Conservation (phyloP, 2,797 vertebrate species). For the Trachurus trachurus region DNA sequence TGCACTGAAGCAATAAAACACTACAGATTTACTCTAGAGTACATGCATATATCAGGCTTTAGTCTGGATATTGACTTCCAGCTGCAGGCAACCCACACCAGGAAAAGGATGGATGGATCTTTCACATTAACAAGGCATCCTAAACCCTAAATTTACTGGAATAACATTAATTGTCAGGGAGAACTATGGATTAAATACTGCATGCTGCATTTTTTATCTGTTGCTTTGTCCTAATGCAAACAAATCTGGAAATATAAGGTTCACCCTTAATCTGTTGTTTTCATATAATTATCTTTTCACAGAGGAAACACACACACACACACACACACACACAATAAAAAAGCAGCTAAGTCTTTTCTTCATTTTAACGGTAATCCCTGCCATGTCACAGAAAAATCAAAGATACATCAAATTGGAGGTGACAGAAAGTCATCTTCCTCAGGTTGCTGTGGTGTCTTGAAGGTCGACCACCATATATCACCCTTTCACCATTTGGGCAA, state of each 20-base stretch:
- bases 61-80: slow-evolving; percentile 23
- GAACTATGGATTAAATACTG: neutral
- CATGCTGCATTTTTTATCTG: neutral
- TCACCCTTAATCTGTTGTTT: slow-evolving; percentile 10
- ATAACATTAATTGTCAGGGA: neutral
- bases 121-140: slow-evolving; percentile 22
- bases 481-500: neutral
- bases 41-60: neutral
- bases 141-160: slow-evolving; percentile 8
- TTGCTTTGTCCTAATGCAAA: slow-evolving; percentile 5
- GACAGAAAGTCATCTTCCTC: too few relatives aligned
- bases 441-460: neutral
- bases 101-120: slow-evolving; percentile 19
- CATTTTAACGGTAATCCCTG: neutral
- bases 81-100: slow-evolving; percentile 10
- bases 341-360: neutral
- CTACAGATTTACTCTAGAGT: neutral
- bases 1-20: slow-evolving; percentile 24
- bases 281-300: neutral
- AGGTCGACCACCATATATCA: neutral
- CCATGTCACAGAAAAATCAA: neutral
- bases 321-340: neutral
- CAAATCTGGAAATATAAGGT: neutral
- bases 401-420: neutral
- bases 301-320: neutral